Evolutionary conservation across 2,797 vertebrate species (phyloP).

Genomic region (Acanthurus lineatus): DNA sequence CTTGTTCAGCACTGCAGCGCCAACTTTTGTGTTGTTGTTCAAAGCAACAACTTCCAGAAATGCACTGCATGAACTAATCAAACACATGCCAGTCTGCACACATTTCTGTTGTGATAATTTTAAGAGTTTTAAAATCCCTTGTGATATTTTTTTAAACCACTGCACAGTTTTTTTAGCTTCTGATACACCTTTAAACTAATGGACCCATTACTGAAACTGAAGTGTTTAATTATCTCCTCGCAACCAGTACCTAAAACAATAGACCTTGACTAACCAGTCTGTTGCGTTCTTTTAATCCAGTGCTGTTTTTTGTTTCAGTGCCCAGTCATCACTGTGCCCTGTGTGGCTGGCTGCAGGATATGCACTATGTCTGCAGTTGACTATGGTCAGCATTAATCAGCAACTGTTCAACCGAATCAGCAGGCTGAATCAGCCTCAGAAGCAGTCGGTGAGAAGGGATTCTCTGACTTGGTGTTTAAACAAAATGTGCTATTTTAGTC

Average conservation of each 20-base stretch:
- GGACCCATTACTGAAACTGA: not conserved
- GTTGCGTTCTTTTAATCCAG: not conserved
- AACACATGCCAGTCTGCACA: not conserved
- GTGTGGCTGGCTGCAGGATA: not conserved
- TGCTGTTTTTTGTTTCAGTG: not conserved
- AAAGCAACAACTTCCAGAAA: too few species aligned
- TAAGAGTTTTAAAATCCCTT: not conserved
- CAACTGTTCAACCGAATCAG: slow-evolving; percentile 18
- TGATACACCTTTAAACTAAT: not conserved
- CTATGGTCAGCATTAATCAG: slow-evolving; percentile 25
- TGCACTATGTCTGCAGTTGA: not conserved
- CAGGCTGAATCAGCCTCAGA: not conserved
- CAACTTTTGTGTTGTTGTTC: not conserved
- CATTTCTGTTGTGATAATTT: not conserved
- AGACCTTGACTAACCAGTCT: not conserved
- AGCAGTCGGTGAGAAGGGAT: not conserved
- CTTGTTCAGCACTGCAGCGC: not conserved
- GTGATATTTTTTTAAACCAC: not conserved
- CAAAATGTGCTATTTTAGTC: not conserved
- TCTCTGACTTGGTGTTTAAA: not conserved
- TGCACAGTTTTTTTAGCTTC: not conserved
- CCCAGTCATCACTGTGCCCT: not conserved
- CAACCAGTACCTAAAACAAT: not conserved
- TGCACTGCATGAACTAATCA: too few species aligned
- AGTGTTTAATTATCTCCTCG: not conserved